Conservation (phyloP, 2,888 invertebrate species). For the Torymus tubicola region DNA sequence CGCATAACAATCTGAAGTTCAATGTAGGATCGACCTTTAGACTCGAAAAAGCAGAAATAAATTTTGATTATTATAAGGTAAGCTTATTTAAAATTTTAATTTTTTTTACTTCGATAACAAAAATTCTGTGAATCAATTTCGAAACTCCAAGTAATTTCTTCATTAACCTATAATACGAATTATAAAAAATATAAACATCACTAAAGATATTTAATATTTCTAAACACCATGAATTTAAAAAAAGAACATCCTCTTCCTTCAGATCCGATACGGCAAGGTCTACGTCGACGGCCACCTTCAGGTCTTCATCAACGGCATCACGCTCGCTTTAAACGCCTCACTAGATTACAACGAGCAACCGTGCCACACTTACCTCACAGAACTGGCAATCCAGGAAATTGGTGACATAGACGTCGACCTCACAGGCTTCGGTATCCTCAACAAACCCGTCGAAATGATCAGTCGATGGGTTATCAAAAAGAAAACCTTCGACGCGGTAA, state of each 20-base stretch:
- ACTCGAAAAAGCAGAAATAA: slow-evolving; percentile 53
- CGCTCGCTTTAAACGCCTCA: slow-evolving; percentile 48
- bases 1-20: slow-evolving; percentile 53
- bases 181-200: too few relatives aligned
- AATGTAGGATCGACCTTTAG: slow-evolving; percentile 56
- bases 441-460: slow-evolving; percentile 1
- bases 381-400: slow-evolving; percentile 1
- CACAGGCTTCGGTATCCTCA: slow-evolving; percentile 37
- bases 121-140: too few relatives aligned
- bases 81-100: not conserved
- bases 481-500: not conserved
- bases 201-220: too few relatives aligned
- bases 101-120: too few relatives aligned
- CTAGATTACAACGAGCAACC: slow-evolving; percentile 59
- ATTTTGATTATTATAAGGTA: slow-evolving; percentile 61
- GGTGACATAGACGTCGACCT: slow-evolving; percentile 9
- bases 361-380: slow-evolving; percentile 54
- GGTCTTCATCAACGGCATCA: slow-evolving; percentile 55
- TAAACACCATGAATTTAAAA: too few relatives aligned
- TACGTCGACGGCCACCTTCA: slow-evolving; percentile 53
- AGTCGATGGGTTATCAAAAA: not conserved
- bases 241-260: too few relatives aligned
- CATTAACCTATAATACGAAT: too few relatives aligned
- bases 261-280: too few relatives aligned
- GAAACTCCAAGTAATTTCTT: too few relatives aligned